These are phyloP conservation scores for Acrocephalus arundinaceus DNA, from an alignment of 2,113 vertebrate species.

Conservation along the genomic window DNA sequence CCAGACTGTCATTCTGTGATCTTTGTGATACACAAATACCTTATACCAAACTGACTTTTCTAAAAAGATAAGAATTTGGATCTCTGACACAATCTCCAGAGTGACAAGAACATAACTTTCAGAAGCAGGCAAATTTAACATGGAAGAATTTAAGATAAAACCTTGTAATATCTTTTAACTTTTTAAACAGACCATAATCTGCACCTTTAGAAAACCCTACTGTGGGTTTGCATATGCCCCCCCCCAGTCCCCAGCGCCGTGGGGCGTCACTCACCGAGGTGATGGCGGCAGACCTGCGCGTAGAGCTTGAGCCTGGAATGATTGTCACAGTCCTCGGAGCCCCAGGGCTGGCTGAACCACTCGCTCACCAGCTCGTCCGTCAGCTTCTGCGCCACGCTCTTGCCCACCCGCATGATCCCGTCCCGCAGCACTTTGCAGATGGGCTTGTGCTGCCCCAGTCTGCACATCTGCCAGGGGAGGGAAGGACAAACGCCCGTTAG, in stretches of 20 bases:
- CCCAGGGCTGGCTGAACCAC: constrained; percentile 89
- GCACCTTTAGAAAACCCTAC: background rate
- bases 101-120: background rate
- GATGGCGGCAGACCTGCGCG: constrained; percentile 90
- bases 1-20: background rate
- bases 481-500: background rate
- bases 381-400: constrained; percentile 76
- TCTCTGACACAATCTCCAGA: background rate
- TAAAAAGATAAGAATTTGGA: background rate
- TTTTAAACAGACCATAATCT: background rate
- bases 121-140: background rate
- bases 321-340: constrained; percentile 90
- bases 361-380: constrained; percentile 87
- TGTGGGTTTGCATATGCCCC: accelerated
- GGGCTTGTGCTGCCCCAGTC: constrained; percentile 94
- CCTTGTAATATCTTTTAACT: background rate
- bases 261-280: constrained; percentile 80
- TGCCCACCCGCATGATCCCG: constrained; percentile 88
- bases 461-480: constrained; percentile 82
- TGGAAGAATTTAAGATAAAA: background rate
- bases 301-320: constrained; percentile 93
- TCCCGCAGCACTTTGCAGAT: constrained; percentile 93
- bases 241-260: accelerated
- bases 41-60: background rate
- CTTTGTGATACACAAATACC: background rate